Conservation (phyloP, 2,113 vertebrate genomes). For the Phasianus colchicus region DNA sequence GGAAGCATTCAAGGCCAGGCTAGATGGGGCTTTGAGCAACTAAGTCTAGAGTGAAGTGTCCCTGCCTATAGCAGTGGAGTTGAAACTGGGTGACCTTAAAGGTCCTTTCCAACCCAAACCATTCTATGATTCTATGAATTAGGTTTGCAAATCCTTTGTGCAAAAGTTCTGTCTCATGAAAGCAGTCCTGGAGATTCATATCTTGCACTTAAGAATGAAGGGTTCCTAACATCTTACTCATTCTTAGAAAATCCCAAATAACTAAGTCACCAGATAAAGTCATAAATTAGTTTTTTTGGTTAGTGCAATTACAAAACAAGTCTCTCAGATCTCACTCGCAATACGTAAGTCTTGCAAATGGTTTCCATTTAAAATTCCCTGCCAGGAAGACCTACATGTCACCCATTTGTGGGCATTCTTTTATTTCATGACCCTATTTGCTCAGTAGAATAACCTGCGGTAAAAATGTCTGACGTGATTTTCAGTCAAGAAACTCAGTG, state of each 20-base stretch:
- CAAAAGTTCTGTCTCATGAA: neutral
- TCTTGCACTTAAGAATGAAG: neutral
- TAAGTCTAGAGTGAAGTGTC: too few relatives aligned
- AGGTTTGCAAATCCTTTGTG: neutral
- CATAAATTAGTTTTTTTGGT: neutral
- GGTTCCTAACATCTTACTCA: neutral
- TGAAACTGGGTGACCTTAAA: too few relatives aligned
- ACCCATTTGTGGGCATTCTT: neutral
- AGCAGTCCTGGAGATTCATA: neutral
- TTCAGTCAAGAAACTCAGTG: neutral
- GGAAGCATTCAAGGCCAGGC: too few relatives aligned
- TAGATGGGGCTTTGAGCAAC: too few relatives aligned
- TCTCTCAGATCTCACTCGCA: neutral
- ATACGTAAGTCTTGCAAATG: rapidly evolving
- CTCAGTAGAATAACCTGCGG: neutral
- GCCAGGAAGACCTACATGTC: neutral
- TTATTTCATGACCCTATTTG: neutral
- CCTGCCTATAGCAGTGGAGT: too few relatives aligned
- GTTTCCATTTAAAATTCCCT: neutral
- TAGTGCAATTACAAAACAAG: neutral
- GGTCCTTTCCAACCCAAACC: too few relatives aligned
- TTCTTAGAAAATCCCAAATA: neutral
- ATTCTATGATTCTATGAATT: too few relatives aligned
- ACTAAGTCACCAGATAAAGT: neutral
- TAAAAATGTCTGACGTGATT: neutral